Evolutionary conservation across 2,797 vertebrate species (phyloP).

Genomic region (Lepilemur septentrionalis): DNA sequence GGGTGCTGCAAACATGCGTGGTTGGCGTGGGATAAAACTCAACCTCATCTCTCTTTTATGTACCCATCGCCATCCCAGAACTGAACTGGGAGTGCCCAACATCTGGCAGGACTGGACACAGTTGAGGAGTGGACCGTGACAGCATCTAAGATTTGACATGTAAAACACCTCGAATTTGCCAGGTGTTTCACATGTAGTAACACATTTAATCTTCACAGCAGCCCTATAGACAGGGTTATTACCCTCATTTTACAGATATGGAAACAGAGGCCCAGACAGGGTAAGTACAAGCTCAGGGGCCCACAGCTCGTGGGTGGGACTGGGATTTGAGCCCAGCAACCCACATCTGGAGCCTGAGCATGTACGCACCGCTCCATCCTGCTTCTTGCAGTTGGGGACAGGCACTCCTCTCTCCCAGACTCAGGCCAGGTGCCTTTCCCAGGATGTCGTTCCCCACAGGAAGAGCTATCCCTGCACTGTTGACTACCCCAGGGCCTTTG

Average conservation of each 20-base stretch:
- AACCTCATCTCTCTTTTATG: neutral
- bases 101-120: neutral
- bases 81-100: neutral
- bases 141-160: neutral
- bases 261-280: neutral
- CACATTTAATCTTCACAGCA: neutral
- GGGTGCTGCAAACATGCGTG: neutral
- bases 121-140: neutral
- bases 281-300: neutral
- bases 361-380: no score
- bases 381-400: rapidly evolving
- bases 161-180: neutral
- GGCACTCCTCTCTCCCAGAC: rapidly evolving
- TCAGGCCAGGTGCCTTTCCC: neutral
- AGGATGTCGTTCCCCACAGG: neutral
- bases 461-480: neutral
- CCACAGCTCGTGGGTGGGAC: neutral
- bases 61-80: neutral
- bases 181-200: neutral
- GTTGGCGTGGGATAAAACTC: neutral
- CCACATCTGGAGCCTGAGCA: neutral
- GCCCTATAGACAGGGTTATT: neutral
- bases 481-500: neutral
- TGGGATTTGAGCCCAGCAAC: neutral
- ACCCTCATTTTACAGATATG: neutral